These are phyloP conservation scores for Taxidea taxus DNA, from an alignment of 2,113 vertebrate species.

Conservation along the genomic window DNA sequence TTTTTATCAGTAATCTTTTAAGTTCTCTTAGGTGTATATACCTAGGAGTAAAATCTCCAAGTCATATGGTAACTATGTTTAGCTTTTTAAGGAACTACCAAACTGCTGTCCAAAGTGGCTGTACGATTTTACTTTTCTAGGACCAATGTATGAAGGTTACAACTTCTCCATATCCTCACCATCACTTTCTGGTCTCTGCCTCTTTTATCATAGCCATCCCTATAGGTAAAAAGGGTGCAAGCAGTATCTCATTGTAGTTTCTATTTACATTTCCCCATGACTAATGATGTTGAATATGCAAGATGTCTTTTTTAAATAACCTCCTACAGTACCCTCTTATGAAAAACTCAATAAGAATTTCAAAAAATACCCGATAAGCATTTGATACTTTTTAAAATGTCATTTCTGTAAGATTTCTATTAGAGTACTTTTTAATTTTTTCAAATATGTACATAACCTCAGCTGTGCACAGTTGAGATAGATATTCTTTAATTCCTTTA, in stretches of 20 bases:
- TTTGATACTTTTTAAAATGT: neutral
- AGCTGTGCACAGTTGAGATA: neutral
- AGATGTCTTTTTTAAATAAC: neutral
- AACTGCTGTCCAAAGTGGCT: too few species aligned
- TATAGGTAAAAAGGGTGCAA: too few species aligned
- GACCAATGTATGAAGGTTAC: neutral
- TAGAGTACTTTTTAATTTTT: neutral
- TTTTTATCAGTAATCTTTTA: too few species aligned
- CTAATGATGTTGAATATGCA: neutral
- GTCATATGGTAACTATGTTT: too few species aligned
- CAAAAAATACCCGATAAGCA: neutral
- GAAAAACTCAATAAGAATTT: neutral
- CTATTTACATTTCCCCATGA: neutral
- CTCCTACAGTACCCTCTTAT: neutral
- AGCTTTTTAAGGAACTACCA: too few species aligned
- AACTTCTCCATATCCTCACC: neutral
- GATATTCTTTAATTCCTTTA: neutral
- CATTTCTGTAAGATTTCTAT: neutral
- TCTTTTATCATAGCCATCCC: neutral
- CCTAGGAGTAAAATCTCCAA: too few species aligned
- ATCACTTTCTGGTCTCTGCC: neutral
- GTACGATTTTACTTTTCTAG: neutral
- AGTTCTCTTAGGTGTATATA: too few species aligned
- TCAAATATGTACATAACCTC: neutral
- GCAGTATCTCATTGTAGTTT: neutral